Conservation (phyloP, 2,888 invertebrate genomes). For the Stenoptilia bipunctidactyla region DNA sequence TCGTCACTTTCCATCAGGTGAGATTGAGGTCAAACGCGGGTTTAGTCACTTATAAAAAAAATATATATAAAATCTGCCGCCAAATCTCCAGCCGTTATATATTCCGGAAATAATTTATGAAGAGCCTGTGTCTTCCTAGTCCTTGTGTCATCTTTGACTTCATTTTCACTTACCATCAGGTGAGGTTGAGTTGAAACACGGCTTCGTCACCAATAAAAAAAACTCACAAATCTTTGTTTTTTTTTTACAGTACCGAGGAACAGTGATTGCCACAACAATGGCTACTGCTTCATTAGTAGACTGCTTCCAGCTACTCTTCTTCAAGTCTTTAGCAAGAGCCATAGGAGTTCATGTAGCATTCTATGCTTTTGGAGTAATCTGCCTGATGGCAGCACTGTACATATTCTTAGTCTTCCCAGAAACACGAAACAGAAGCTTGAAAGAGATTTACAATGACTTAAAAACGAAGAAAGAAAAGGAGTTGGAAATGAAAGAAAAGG, state of each 20-base stretch:
- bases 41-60: too few relatives aligned
- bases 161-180: too few relatives aligned
- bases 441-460: conserved; percentile 39
- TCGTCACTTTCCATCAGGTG: too few relatives aligned
- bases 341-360: conserved; percentile 39
- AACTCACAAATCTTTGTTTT: neutral
- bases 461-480: conserved; percentile 37
- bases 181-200: too few relatives aligned
- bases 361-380: conserved; percentile 38
- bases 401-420: conserved; percentile 37
- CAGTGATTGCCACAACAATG: conserved; percentile 44
- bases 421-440: conserved; percentile 32
- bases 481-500: too few relatives aligned
- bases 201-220: too few relatives aligned
- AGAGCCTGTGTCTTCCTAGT: too few relatives aligned
- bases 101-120: too few relatives aligned
- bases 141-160: too few relatives aligned
- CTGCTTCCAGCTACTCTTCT: conserved; percentile 44
- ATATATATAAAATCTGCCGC: too few relatives aligned
- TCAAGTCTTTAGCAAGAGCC: conserved; percentile 36
- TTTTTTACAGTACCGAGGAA: conserved; percentile 41
- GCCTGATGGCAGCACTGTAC: conserved; percentile 31
- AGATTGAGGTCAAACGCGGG: too few relatives aligned
- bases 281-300: conserved; percentile 29
- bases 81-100: too few relatives aligned